Conservation (phyloP, 2,113 vertebrate genomes). For the Nansenia antarctica region DNA sequence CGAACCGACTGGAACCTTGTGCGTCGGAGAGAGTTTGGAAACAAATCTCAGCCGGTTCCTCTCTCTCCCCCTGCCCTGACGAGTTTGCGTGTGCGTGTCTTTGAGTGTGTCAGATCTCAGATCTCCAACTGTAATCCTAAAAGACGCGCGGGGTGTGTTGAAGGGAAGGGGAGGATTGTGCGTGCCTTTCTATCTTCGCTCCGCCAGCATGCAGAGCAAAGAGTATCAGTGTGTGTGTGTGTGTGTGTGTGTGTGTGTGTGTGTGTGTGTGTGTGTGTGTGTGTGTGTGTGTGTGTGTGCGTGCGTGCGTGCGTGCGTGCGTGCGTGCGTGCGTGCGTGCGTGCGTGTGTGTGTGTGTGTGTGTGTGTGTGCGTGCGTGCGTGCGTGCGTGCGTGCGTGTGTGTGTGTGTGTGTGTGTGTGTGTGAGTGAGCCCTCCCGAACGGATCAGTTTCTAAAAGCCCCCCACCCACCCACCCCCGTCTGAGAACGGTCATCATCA, state of each 20-base stretch:
- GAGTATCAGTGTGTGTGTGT: not conserved
- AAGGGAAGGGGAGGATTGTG: not conserved
- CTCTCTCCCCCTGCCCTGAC: not conserved
- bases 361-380: not conserved
- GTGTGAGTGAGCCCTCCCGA: not conserved
- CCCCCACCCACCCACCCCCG: constrained; percentile 28
- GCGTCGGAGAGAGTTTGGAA: not conserved
- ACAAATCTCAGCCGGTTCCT: constrained; percentile 4
- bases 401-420: not conserved
- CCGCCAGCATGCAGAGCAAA: not conserved
- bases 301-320: not conserved
- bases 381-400: not conserved
- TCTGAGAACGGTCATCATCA: constrained; percentile 24
- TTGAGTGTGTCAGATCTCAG: not conserved
- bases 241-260: not conserved
- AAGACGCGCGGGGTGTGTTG: not conserved
- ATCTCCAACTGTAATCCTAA: not conserved
- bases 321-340: not conserved
- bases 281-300: not conserved
- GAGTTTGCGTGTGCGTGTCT: not conserved
- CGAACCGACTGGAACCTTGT: not conserved
- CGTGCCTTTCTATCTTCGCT: not conserved
- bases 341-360: not conserved
- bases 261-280: not conserved
- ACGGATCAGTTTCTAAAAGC: constrained; percentile 16